Evolutionary conservation across 2,888 invertebrate genomes (phyloP), one percentile per base, ranked within the genome.

Genomic region (Drosophila meridionalis): DNA sequence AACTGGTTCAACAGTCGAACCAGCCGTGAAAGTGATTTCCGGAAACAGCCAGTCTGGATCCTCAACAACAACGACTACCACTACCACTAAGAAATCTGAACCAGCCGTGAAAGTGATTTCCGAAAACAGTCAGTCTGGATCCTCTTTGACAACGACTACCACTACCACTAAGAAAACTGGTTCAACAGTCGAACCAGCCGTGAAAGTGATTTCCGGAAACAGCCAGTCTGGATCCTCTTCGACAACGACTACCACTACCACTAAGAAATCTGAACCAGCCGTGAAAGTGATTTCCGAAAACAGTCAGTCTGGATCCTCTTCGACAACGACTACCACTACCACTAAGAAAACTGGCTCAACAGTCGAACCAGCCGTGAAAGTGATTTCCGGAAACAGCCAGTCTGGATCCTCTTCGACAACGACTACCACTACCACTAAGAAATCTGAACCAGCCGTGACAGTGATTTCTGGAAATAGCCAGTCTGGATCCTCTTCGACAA

Each of bases 241-340:
- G 2, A 45, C 45, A 26, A 45, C 45, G 11, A 45, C 45, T 11
- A 45, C 45, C 2, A 45, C 45, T 11, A 45, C 45, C 11, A 2
- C 45, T 11, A 26, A 9, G 2, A 45, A 11, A 3, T 11, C 9
- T 4, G 45, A 26, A 2, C 45, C 45, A 2, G 45, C 11, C 2
- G 26, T 45, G 26, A 45, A 26, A 11, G 26, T 26, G 3, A 4
- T 26, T 26, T 45, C 45, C 26, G 45, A 4, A 26, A 4, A 45
- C 26, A 45, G 11, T 26, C 45, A 20, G 20, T 20, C 20, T 26
- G 45, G 45, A 45, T 45, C 42, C 42, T 42, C 43, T 43, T 43
- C 8, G 3, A 20, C 43, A 43, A 43, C 55, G 9, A 64, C 64
- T 5, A 57, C 64, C 0, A 50, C 47, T 4, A 64, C 56, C 4